A percentile compares a stretch with the other conserved stretches of the same genome.
Conservation (phyloP, 2,113 vertebrate species). For the Coptodon rendalli region DNA sequence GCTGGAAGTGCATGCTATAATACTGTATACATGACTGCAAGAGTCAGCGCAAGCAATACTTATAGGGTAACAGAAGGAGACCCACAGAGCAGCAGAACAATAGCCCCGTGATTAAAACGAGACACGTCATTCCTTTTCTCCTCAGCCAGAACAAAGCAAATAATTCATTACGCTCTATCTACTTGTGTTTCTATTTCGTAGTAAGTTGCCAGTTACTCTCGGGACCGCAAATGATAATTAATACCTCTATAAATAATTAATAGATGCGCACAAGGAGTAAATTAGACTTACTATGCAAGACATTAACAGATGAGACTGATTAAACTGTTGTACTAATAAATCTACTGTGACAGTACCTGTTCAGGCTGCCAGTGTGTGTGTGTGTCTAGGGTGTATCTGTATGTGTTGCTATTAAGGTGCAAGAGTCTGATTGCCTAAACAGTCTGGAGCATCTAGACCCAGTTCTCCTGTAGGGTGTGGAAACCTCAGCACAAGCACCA, state of each 20-base stretch:
- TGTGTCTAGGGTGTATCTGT: not conserved
- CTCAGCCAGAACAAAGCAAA: constrained; percentile 3
- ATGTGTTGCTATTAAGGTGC: not conserved
- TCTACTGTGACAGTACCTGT: not conserved
- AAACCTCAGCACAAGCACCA: not conserved
- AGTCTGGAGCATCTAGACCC: not conserved
- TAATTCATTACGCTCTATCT: not conserved
- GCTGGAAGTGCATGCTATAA: constrained; percentile 67
- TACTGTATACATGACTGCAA: constrained; percentile 66
- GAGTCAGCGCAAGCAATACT: constrained; percentile 55
- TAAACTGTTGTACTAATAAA: not conserved
- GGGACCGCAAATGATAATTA: not conserved
- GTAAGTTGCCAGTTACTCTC: not conserved
- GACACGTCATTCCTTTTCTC: not conserved
- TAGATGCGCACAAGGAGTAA: not conserved
- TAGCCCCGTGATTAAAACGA: constrained; percentile 10
- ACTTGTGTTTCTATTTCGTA: not conserved
- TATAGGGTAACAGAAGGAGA: constrained; percentile 52
- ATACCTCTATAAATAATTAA: not conserved
- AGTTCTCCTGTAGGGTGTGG: not conserved
- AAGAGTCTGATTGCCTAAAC: not conserved
- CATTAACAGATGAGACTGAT: not conserved
- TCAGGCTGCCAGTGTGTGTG: not conserved
- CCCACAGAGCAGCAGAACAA: constrained; percentile 24
- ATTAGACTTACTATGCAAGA: not conserved